phyloP scores from a whole-genome alignment of 2,888 invertebrate genomes.

The Choristoneura rosaceana region DNA sequence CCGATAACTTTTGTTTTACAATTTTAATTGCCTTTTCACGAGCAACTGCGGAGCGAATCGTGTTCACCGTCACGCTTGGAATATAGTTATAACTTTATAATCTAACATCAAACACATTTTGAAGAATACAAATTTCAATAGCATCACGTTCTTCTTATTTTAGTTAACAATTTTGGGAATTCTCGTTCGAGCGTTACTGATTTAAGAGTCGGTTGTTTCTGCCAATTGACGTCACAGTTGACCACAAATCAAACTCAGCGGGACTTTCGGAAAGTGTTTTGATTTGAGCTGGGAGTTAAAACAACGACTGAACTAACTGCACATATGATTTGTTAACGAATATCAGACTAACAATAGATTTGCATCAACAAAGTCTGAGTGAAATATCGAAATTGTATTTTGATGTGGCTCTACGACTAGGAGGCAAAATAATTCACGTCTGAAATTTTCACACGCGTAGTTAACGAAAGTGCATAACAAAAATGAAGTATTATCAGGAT shows the following conservation, averaged over 20 bases:
- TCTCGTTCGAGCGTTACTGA: constrained; percentile 35
- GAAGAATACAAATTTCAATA: constrained; percentile 6
- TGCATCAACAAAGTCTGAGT: not conserved
- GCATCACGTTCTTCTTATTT: constrained; percentile 15
- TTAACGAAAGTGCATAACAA: too few species aligned
- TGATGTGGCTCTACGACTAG: too few species aligned
- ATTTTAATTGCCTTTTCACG: constrained; percentile 1
- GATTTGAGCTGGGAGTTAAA: constrained; percentile 34
- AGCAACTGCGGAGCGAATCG: constrained; percentile 6
- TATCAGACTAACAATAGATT: constrained; percentile 29
- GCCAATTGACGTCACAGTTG: constrained; percentile 55
- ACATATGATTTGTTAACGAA: constrained; percentile 29
- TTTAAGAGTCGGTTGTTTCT: constrained; percentile 48
- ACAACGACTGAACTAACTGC: constrained; percentile 23
- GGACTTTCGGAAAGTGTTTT: constrained; percentile 43
- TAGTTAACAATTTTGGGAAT: constrained; percentile 30
- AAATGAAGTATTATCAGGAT: too few species aligned
- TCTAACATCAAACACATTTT: constrained; percentile 4
- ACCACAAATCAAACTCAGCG: constrained; percentile 48
- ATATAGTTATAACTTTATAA: not conserved
- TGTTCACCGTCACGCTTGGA: not conserved
- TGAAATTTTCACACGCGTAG: too few species aligned
- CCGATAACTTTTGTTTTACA: not conserved
- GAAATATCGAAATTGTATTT: not conserved
- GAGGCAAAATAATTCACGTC: too few species aligned